phyloP scores from a whole-genome alignment of 2,888 invertebrate species.

The Tortrix viridana region DNA sequence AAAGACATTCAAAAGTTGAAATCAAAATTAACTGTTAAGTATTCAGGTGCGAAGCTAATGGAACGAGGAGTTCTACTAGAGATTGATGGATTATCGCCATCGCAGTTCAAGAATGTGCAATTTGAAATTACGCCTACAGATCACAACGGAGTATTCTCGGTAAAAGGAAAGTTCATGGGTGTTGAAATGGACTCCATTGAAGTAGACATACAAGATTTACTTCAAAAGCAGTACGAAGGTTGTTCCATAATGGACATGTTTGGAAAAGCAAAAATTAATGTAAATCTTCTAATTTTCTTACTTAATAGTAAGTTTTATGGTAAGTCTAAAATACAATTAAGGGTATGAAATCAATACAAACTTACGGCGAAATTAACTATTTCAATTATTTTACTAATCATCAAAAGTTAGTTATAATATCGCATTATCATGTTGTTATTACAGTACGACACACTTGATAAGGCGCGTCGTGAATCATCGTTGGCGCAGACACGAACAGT shows the following conservation, averaged over 20 bases:
- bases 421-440: neutral
- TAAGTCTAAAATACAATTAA: conserved; percentile 59
- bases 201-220: conserved; percentile 88
- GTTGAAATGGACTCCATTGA: conserved; percentile 90
- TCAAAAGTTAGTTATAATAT: neutral
- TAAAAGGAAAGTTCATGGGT: conserved; percentile 90
- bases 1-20: conserved; percentile 82
- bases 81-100: conserved; percentile 86
- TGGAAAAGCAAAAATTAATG: conserved; percentile 91
- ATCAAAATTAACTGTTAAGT: conserved; percentile 85
- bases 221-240: conserved; percentile 91
- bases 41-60: conserved; percentile 87
- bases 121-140: conserved; percentile 89
- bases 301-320: conserved; percentile 91
- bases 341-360: neutral
- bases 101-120: conserved; percentile 89
- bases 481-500: too few relatives aligned
- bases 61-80: conserved; percentile 89
- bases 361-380: too few relatives aligned
- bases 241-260: conserved; percentile 90
- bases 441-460: too few relatives aligned
- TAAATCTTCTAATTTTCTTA: conserved; percentile 89
- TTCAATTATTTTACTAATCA: neutral
- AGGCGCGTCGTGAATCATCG: too few relatives aligned
- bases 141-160: conserved; percentile 87